Evolutionary conservation across 2,888 invertebrate species (phyloP), one percentile per base, ranked within the genome.

Genomic region (Drosophila mercatorum): DNA sequence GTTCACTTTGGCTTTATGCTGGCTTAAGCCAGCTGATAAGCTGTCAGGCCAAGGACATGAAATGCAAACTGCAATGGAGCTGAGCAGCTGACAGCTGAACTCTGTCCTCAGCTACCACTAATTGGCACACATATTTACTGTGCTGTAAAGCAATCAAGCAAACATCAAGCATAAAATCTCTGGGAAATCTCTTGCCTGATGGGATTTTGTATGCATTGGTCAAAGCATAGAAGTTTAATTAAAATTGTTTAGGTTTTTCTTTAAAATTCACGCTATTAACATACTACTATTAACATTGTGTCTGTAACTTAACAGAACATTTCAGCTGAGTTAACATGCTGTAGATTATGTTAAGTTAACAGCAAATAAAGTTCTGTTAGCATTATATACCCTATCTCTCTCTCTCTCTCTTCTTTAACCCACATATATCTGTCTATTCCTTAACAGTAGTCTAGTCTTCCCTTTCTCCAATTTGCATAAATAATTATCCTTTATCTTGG

Each of bases 61-160:
- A 73, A 53, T 60, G 62, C 64, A 60, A 76, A 49, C 26, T 75
- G 61, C 58, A 65, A 31, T 51, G 43, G 26, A 44, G 10, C 17
- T n/a, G 22, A 51, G 51, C n/a, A 43, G 36, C 22, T 64, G 53
- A 46, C 31, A 63, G 57, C 14, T 51, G 38, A 46, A 44, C 5
- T 72, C 72, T 60, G 55, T 34, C 53, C 58, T 63, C 58, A 59
- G 62, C 40, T 31, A 38, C 22, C 55, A 57, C 69, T 78, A 83
- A 87, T 86, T 83, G 87, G 64, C 68, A 74, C 69, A 67, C 72
- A 72, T 73, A 73, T 36, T 26, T 14, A n/a, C 43, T 64, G 68
- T 36, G 14, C 40, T 38, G 52, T 12, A 38, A 38, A n/a, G 51
- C 60, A 77, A 85, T 83, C 63, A 62, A 70, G 53, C 58, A 56